Evolutionary conservation across 2,113 vertebrate genomes (phyloP), one percentile per base, ranked within the genome.

Genomic region (Rhynchomys soricoides): DNA sequence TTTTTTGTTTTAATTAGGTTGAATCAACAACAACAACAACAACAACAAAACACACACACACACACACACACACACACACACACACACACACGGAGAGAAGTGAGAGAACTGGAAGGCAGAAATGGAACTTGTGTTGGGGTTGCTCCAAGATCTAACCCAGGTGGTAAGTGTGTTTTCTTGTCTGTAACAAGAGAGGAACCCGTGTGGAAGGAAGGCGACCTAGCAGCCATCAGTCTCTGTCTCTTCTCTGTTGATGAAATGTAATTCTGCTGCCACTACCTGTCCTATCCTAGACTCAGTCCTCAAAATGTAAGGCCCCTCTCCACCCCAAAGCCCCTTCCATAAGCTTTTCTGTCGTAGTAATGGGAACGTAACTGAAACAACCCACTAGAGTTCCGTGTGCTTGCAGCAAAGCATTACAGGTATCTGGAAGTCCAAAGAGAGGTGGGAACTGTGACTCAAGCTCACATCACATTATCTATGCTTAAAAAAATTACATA

Each of bases 351-450:
- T 37, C 55, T 82, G 79, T 82, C 15, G 24, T 24, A 40, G 79
- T 50, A 40, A 57, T n/a, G 37, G 55, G 79, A 40, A 59, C 37
- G 10, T 12, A 82, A 19, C 34, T 7, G 57, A 82, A 24, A 82
- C 10, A 57, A 59, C 85, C 48, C 96, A 96, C 90, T 94, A 92
- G 77, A 59, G 66, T 93, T 85, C 86, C 90, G n/a, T n/a, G 3
- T 0, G 29, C 19, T 97, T 91, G 83, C 93, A 96, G 95, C 97
- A 79, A 82, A 95, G 94, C 97, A 94, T 71, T 89, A 52, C 40
- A n/a, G 73, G 87, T 70, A 75, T 95, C 81, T 93, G 16, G 45
- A 71, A 95, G 94, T 86, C 79, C 55, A 87, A 86, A 52, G 48
- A 12, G 62, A 83, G 88, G 59, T 0, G 0, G 59, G 62, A 75